Evolutionary conservation across 92 coral and sea anemone species (phyloP).

Genomic region (Porites lobata): DNA sequence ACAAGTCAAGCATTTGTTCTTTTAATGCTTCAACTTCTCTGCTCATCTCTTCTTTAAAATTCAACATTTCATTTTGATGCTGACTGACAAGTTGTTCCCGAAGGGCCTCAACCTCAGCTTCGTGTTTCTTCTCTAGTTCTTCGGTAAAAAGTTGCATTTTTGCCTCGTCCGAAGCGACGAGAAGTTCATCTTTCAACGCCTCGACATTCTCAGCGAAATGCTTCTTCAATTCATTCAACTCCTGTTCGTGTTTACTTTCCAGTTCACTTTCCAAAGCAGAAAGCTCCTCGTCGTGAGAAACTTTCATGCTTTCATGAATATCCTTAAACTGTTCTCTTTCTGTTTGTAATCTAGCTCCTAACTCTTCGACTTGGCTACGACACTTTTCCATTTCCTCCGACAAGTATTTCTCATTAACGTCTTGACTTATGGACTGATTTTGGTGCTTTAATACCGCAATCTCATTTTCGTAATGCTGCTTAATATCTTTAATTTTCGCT

Average conservation of each 20-base stretch:
- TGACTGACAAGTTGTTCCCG: slow-evolving; percentile 71
- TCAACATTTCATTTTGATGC: slow-evolving; percentile 82
- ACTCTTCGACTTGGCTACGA: slow-evolving; percentile 65
- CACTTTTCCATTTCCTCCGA: slow-evolving; percentile 87
- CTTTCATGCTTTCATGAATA: slow-evolving; percentile 48
- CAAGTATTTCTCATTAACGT: slow-evolving; percentile 72
- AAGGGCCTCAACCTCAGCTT: slow-evolving; percentile 73
- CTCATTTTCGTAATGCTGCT: slow-evolving; percentile 79
- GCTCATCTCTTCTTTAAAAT: slow-evolving; percentile 72
- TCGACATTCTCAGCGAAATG: slow-evolving; percentile 69
- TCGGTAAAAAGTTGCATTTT: slow-evolving; percentile 71
- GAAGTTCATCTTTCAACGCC: slow-evolving; percentile 79
- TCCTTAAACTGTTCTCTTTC: slow-evolving; percentile 72
- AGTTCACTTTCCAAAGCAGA: slow-evolving; percentile 77
- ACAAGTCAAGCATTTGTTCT: slow-evolving; percentile 72
- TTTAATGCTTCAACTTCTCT: slow-evolving; percentile 64
- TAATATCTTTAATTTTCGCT: slow-evolving; percentile 80
- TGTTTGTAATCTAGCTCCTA: slow-evolving; percentile 64
- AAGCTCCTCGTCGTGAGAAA: slow-evolving; percentile 69
- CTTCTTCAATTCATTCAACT: slow-evolving; percentile 61
- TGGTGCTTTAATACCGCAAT: slow-evolving; percentile 57
- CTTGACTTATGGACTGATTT: slow-evolving; percentile 24
- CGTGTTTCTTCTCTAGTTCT: slow-evolving; percentile 78
- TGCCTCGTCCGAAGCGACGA: slow-evolving; percentile 72
- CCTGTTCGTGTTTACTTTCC: slow-evolving; percentile 53